These are phyloP conservation scores for Megaustenia siamemsis DNA, from an alignment of 2,888 invertebrate species.

Conservation along the genomic window DNA sequence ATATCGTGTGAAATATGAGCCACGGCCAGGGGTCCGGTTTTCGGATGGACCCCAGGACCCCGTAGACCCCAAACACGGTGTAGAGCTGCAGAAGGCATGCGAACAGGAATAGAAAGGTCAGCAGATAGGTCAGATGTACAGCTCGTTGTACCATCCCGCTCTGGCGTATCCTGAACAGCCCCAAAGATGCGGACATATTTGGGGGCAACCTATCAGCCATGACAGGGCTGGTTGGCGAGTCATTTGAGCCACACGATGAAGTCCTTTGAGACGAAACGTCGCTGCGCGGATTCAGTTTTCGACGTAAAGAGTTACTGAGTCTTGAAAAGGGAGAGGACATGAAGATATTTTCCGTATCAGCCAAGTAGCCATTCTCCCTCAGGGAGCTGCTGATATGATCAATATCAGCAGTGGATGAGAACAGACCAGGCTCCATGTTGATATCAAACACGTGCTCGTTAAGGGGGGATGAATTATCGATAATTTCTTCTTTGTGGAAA, in stretches of 20 bases:
- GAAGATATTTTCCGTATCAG: slow-evolving; percentile 64
- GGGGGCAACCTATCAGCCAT: background rate
- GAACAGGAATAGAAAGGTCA: slow-evolving; percentile 82
- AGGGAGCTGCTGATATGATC: background rate
- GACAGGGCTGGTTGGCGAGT: background rate
- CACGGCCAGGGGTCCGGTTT: slow-evolving; percentile 82
- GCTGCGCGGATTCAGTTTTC: background rate
- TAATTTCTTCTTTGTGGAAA: background rate
- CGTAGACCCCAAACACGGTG: slow-evolving; percentile 82
- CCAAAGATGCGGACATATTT: slow-evolving; percentile 59
- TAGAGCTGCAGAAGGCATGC: slow-evolving; percentile 82
- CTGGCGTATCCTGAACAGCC: slow-evolving; percentile 68
- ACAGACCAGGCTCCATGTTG: background rate
- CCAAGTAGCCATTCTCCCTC: slow-evolving; percentile 66
- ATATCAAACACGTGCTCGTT: background rate
- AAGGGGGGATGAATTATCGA: background rate
- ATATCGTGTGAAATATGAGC: slow-evolving; percentile 82
- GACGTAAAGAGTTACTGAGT: background rate
- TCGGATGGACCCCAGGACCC: slow-evolving; percentile 73
- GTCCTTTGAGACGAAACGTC: background rate
- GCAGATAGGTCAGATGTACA: slow-evolving; percentile 82
- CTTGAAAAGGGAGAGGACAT: slow-evolving; percentile 43
- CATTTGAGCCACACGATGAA: slow-evolving; percentile 5
- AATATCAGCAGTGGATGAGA: background rate
- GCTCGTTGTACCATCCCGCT: slow-evolving; percentile 81